Evolutionary conservation across 2,113 vertebrate genomes (phyloP), one percentile per base, ranked within the genome.

Genomic region (Pluvianellus socialis): DNA sequence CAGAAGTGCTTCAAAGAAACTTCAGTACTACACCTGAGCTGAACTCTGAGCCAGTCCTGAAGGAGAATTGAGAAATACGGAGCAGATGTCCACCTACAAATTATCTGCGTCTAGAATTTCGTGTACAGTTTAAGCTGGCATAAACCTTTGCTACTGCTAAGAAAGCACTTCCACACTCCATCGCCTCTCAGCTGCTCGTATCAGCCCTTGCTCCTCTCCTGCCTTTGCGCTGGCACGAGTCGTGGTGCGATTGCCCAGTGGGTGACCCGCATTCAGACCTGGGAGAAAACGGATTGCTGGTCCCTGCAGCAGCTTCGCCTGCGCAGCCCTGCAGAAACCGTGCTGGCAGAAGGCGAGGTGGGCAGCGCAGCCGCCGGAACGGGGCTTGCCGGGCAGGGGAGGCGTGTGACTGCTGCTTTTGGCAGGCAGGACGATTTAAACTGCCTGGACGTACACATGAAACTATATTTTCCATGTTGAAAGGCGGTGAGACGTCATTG

Each of bases 71-170:
- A 92, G 94, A 88, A 90, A 86, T 27, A 74, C 0, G 0, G 85
- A 96, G 88, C 89, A 96, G 91, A 70, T 87, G 80, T 85, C 70
- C 74, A 26, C 44, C 56, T 92, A 49, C 81, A 94, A 90, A 81
- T 82, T 68, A 82, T 65, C 61, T 16, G 11, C 55, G 91, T 67
- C 84, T 91, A 67, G 52, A 89, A 47, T 87, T 95, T 85, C 89
- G 63, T 0, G 2, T 33, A 66, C 65, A 86, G 71, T 89, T 81
- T 35, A 92, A 86, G n/a, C 32, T 65, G 80, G 73, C 42, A 71
- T 49, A 87, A 92, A 50, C 42, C 45, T 62, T 38, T 14, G 2
- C 38, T 23, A 21, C 47, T 79, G 35, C 73, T 79, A 56, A 85
- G 87, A 86, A 80, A 85, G 44, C 73, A 85, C 44, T 84, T 82